Percentiles rank a stretch among this genome's conserved stretches.
These are phyloP conservation scores for Eulemur rubriventer DNA, from an alignment of 2,797 vertebrate species.

Conservation along the genomic window DNA sequence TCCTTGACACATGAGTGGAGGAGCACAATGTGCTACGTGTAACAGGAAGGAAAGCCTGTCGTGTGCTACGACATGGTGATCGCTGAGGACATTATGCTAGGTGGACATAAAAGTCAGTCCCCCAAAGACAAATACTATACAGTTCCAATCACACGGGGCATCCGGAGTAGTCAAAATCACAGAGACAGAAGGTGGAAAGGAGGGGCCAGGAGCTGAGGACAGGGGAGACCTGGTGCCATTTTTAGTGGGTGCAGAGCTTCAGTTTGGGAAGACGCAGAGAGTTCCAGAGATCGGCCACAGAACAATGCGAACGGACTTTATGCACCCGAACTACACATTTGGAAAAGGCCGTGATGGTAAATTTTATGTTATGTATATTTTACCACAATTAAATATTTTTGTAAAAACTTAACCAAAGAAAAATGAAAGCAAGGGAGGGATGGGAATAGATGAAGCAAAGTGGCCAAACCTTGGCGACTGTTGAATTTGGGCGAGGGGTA, in stretches of 20 bases:
- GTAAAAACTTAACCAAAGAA: neutral
- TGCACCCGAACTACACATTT: neutral
- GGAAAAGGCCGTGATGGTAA: neutral
- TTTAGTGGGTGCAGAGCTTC: neutral
- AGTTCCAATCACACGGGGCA: neutral
- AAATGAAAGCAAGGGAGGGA: neutral
- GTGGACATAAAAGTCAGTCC: neutral
- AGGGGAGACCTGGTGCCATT: neutral
- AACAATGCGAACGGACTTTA: neutral
- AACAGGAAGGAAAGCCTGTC: slow-evolving; percentile 7
- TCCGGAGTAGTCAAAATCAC: neutral
- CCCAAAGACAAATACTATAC: neutral
- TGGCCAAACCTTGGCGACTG: neutral
- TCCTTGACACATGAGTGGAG: neutral
- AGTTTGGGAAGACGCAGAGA: neutral
- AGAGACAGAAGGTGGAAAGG: neutral
- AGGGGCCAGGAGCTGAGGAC: neutral
- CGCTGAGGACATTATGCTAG: neutral
- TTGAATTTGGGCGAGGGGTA: neutral
- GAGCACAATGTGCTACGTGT: neutral
- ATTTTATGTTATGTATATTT: neutral
- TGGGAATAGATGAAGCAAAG: neutral
- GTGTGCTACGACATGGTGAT: neutral
- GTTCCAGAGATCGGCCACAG: neutral
- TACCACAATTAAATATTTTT: neutral